These are phyloP conservation scores for Pangasius larnaudii DNA, from an alignment of 2,797 vertebrate genomes.

Conservation along the genomic window DNA sequence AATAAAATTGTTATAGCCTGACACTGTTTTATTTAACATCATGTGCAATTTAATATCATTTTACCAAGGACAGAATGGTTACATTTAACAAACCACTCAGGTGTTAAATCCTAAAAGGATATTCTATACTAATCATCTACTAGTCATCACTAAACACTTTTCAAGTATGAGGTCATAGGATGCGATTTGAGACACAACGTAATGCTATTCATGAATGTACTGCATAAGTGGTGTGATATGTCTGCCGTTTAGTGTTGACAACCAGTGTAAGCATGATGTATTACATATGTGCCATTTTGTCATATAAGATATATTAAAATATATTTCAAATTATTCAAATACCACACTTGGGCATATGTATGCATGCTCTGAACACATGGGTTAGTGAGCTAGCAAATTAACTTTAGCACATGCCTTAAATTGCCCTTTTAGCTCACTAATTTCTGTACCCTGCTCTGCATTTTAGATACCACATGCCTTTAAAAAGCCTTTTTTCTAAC, in stretches of 20 bases:
- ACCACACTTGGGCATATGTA: not conserved
- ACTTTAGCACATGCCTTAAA: not conserved
- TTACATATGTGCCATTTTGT: conserved; percentile 11
- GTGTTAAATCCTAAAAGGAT: too few species aligned
- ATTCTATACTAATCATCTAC: not conserved
- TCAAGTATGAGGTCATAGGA: not conserved
- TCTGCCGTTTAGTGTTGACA: not conserved
- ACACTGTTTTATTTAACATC: not conserved
- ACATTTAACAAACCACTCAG: not conserved
- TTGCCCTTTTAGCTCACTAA: not conserved
- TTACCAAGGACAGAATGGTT: not conserved
- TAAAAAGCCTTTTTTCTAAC: not conserved
- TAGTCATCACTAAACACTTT: not conserved
- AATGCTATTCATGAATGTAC: not conserved
- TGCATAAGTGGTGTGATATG: not conserved
- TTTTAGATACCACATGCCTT: not conserved
- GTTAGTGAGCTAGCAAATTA: not conserved
- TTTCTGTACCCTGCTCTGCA: not conserved
- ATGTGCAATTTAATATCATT: not conserved
- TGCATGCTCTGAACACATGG: not conserved
- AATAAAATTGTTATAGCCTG: not conserved
- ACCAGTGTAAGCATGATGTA: not conserved
- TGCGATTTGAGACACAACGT: not conserved
- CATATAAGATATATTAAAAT: not conserved
- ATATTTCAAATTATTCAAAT: not conserved